Percentiles rank a stretch among this genome's conserved stretches.
Evolutionary conservation across 2,797 vertebrate species (phyloP).

Genomic region (Lacerta agilis): DNA sequence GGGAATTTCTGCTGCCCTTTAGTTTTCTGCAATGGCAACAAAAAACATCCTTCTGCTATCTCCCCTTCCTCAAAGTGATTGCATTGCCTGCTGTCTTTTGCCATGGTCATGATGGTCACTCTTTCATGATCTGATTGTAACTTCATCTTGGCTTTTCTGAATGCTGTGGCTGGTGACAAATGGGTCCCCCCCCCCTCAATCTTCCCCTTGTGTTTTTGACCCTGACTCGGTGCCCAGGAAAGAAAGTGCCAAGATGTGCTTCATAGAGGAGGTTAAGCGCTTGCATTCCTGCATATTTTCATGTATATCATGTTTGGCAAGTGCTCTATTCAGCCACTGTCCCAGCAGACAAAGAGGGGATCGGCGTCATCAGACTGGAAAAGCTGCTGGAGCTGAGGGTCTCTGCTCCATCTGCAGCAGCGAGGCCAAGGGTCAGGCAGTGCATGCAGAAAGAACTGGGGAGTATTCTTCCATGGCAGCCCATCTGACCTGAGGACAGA

Average conservation of each 20-base stretch:
- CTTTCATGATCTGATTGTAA: background rate
- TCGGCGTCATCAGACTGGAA: constrained; percentile 36
- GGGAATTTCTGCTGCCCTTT: background rate
- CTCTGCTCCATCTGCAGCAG: background rate
- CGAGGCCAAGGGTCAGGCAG: background rate
- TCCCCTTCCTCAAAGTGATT: background rate
- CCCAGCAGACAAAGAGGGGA: constrained; percentile 14
- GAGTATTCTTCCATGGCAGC: constrained; percentile 17
- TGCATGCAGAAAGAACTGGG: background rate
- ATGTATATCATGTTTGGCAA: constrained; percentile 11
- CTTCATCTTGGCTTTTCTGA: background rate
- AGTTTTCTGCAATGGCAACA: background rate
- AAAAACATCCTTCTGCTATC: background rate
- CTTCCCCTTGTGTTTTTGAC: background rate
- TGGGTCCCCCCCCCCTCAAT: background rate
- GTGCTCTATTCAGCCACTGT: constrained; percentile 44
- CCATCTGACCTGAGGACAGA: constrained; percentile 15
- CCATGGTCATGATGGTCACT: background rate
- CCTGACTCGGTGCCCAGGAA: background rate
- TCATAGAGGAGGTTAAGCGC: background rate
- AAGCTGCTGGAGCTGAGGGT: background rate
- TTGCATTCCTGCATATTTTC: constrained; percentile 3
- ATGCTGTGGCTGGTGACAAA: constrained; percentile 3
- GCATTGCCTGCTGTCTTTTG: background rate
- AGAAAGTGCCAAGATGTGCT: constrained; percentile 1